Percentiles rank a stretch among this genome's conserved stretches.
These are phyloP conservation scores for Agrypnia vestita DNA, from an alignment of 1,140 invertebrate genomes.

Conservation along the genomic window DNA sequence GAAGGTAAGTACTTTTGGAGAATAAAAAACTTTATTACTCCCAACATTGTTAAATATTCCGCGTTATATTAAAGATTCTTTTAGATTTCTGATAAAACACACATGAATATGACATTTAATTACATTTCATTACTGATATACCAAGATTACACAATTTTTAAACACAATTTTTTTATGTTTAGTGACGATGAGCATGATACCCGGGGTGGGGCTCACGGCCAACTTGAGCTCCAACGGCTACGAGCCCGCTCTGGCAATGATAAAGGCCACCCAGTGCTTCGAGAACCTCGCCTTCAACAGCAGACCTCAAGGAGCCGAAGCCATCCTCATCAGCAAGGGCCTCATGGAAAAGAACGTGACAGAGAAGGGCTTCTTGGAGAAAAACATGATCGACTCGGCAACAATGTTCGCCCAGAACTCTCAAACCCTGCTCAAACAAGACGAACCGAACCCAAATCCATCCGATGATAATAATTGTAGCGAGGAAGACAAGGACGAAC, in stretches of 20 bases:
- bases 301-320: constrained; percentile 62
- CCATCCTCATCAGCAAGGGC: constrained; percentile 65
- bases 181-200: constrained; percentile 71
- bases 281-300: constrained; percentile 70
- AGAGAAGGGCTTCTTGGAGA: constrained; percentile 64
- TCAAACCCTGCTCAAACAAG: not conserved
- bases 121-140: too few species aligned
- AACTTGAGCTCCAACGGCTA: constrained; percentile 69
- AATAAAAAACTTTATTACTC: too few species aligned
- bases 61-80: too few species aligned
- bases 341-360: constrained; percentile 66
- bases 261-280: constrained; percentile 72
- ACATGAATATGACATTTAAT: too few species aligned
- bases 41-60: too few species aligned
- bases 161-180: constrained; percentile 11
- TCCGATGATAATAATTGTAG: constrained; percentile 55
- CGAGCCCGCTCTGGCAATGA: constrained; percentile 70
- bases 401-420: constrained; percentile 15
- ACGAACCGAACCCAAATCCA: constrained; percentile 42
- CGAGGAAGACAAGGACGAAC: constrained; percentile 53
- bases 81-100: too few species aligned
- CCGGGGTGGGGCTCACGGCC: constrained; percentile 69
- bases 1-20: too few species aligned
- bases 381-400: constrained; percentile 40
- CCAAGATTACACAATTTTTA: not conserved